Evolutionary conservation across 2,888 invertebrate species (phyloP), one percentile per base, ranked within the genome.

Genomic region (Sarcophaga caerulescens): DNA sequence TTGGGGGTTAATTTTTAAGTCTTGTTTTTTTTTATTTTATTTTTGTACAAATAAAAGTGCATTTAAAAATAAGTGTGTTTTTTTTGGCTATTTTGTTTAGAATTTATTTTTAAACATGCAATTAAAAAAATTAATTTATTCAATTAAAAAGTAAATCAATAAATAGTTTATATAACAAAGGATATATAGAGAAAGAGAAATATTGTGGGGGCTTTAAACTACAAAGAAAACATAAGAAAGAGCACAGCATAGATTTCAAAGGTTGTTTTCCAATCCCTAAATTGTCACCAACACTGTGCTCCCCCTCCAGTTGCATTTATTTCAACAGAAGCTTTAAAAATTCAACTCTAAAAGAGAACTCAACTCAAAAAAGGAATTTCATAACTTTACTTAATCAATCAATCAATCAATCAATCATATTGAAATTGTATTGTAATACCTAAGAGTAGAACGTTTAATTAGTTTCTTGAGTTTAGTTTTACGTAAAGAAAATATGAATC

Each of bases 21-120:
- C 35, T 6, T 35, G 6, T 35, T 35, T 35, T 35, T 35, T 35
- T 35, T 8, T 8, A 35, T 14, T 14, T 14, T 17, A n/a, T 52
- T 52, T 47, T 78, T 76, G 69, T 75, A 79, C 76, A 80, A 74
- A 83, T 35, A 60, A 70, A 66, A 73, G 69, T 86, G 71, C 84
- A 78, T 65, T 81, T 81, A 62, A 62, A 65, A 70, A 45, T 69
- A 3, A 52, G 47, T 77, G 70, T n/a, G 19, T 73, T 52, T 52
- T 52, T 14, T n/a, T n/a, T n/a, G n/a, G 17, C 17, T 14, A n/a
- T 35, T 79, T 63, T 60, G 47, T 52, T 19, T 71, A 80, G 59
- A n/a, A n/a, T 66, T 76, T 35, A 10, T 35, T 76, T 5, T 47
- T 35, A 60, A 65, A 73, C 85, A 85, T 85, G 85, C 85, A 85